These are phyloP conservation scores for Enteromius treurensis DNA, from an alignment of 2,797 vertebrate genomes.

Conservation along the genomic window DNA sequence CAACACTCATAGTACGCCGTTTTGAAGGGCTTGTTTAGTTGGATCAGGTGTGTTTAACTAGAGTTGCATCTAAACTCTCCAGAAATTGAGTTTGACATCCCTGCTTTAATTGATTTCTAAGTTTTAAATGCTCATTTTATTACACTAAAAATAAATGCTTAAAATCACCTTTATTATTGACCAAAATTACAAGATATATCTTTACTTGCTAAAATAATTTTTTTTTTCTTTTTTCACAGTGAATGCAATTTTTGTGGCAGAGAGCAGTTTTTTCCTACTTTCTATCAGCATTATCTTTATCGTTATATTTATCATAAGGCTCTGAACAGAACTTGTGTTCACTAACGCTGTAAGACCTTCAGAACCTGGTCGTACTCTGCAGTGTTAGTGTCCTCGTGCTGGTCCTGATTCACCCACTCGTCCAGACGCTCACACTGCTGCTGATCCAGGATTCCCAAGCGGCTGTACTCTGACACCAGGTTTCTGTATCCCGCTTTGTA, in stretches of 20 bases:
- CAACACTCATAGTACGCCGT: no score
- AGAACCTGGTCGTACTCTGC: constrained; percentile 3
- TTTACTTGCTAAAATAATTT: background rate
- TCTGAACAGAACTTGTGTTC: background rate
- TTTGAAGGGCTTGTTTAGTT: no score
- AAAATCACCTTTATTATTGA: background rate
- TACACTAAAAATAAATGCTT: background rate
- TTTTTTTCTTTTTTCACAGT: background rate
- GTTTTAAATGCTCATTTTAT: background rate
- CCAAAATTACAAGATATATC: background rate
- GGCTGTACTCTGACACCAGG: constrained; percentile 28
- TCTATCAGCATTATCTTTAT: background rate
- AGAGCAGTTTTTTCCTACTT: background rate
- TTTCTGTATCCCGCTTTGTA: constrained; percentile 39
- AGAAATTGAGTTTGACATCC: no score
- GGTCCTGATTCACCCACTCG: constrained; percentile 20
- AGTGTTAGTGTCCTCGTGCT: constrained; percentile 10
- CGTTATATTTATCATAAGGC: background rate
- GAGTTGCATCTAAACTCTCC: no score
- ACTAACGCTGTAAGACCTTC: background rate
- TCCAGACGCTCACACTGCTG: constrained; percentile 20
- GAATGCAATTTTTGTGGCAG: background rate
- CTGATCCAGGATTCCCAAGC: constrained; percentile 40
- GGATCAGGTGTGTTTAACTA: no score
- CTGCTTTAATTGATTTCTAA: no score